phyloP scores from a whole-genome alignment of 2,113 vertebrate genomes.

The Galeopterus variegatus region DNA sequence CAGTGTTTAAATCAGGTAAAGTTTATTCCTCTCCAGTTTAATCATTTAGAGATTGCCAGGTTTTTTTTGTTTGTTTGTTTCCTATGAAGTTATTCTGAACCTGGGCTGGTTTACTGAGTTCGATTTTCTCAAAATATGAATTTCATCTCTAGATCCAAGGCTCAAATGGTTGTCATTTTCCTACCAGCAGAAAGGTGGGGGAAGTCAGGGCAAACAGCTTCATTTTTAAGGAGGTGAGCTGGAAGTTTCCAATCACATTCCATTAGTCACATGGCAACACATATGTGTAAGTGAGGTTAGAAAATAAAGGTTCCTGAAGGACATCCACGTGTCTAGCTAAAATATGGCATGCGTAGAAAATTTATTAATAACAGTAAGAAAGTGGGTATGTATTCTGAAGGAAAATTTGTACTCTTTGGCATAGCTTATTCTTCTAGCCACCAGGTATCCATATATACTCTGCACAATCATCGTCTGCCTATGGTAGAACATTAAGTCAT shows the following conservation, averaged over 20 bases:
- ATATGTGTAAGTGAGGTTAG: neutral
- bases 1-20: neutral
- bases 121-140: neutral
- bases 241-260: neutral
- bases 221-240: neutral
- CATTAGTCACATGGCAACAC: neutral
- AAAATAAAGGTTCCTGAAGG: neutral
- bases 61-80: too few species aligned
- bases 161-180: neutral
- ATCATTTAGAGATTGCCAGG: neutral
- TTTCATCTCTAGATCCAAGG: neutral
- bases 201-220: neutral
- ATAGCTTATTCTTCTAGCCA: fast-evolving
- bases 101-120: neutral
- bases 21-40: neutral
- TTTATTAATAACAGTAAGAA: neutral
- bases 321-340: neutral
- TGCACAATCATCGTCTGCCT: neutral
- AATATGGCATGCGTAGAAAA: neutral
- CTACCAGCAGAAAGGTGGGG: neutral
- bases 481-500: neutral
- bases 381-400: neutral
- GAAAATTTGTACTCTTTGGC: neutral
- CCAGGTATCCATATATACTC: fast-evolving
- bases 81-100: neutral